Evolutionary conservation across 2,113 vertebrate species (phyloP).

Genomic region (Bostrychus sinensis): DNA sequence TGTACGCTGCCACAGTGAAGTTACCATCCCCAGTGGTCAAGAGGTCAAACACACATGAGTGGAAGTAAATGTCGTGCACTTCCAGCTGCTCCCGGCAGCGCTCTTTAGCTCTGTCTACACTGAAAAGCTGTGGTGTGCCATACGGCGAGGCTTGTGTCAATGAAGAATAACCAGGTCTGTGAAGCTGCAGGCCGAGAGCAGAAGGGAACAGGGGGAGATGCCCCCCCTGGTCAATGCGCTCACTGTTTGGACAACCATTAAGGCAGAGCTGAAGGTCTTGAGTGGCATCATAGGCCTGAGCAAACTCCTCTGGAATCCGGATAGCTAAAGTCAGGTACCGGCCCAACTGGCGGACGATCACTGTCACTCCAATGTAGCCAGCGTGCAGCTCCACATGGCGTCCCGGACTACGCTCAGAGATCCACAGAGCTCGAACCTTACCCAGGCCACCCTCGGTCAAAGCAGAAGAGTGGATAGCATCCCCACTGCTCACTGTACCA

Average conservation of each 20-base stretch:
- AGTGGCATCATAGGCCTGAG: constrained; percentile 87
- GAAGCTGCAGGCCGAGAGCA: constrained; percentile 72
- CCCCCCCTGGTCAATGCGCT: constrained; percentile 87
- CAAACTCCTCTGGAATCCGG: constrained; percentile 89
- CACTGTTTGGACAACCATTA: constrained; percentile 88
- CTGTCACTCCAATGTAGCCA: constrained; percentile 89
- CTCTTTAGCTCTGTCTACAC: constrained; percentile 81
- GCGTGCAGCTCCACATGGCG: constrained; percentile 90
- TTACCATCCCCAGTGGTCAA: constrained; percentile 95
- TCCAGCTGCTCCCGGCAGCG: constrained; percentile 90
- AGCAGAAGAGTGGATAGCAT: constrained; percentile 59
- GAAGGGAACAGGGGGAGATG: constrained; percentile 74
- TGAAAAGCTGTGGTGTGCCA: constrained; percentile 65
- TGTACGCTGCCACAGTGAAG: constrained; percentile 91
- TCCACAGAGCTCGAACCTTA: constrained; percentile 82
- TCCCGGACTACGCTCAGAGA: constrained; percentile 86
- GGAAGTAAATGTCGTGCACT: constrained; percentile 92
- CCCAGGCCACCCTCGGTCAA: constrained; percentile 79
- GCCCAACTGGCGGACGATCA: constrained; percentile 90
- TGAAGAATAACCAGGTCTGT: constrained; percentile 50
- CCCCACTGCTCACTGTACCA: constrained; percentile 85
- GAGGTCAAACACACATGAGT: constrained; percentile 95
- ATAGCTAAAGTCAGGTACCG: constrained; percentile 91
- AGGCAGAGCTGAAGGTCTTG: constrained; percentile 97
- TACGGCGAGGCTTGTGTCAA: constrained; percentile 52